These are phyloP conservation scores for Trematomus bernacchii DNA, from an alignment of 2,797 vertebrate genomes.

Conservation along the genomic window DNA sequence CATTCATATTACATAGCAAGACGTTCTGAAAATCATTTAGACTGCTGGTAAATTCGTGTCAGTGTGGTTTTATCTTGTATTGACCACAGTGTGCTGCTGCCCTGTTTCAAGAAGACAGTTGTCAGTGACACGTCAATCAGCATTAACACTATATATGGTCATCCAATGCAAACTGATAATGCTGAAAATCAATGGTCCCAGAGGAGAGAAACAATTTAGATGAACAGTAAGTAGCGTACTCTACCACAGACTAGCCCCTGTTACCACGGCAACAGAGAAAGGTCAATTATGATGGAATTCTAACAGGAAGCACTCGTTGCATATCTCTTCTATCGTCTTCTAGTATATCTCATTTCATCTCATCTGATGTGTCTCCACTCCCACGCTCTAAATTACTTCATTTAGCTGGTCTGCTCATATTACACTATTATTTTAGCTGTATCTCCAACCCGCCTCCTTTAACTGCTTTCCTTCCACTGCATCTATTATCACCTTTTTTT, in stretches of 20 bases:
- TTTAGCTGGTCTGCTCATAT: not conserved
- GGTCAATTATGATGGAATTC: slow-evolving; percentile 78
- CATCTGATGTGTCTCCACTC: slow-evolving; percentile 20
- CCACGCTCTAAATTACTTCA: slow-evolving; percentile 22
- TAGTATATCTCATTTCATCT: slow-evolving; percentile 43
- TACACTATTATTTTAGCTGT: slow-evolving; percentile 22
- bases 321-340: slow-evolving; percentile 37
- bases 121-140: slow-evolving; percentile 11
- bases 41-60: not conserved
- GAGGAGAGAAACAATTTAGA: slow-evolving; percentile 58
- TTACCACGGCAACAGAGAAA: slow-evolving; percentile 73
- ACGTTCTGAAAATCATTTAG: not conserved
- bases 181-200: slow-evolving; percentile 58
- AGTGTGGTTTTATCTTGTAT: not conserved
- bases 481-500: not conserved
- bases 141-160: slow-evolving; percentile 16
- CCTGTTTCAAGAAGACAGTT: slow-evolving; percentile 9
- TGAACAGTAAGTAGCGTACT: slow-evolving; percentile 62
- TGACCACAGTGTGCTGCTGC: slow-evolving; percentile 4
- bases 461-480: not conserved
- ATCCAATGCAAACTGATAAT: slow-evolving; percentile 39
- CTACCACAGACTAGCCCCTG: slow-evolving; percentile 48
- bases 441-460: not conserved
- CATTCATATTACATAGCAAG: too few relatives aligned
- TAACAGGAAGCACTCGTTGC: slow-evolving; percentile 70